These are phyloP conservation scores for Bombyx huttoni DNA, from an alignment of 2,888 invertebrate species.

Conservation along the genomic window DNA sequence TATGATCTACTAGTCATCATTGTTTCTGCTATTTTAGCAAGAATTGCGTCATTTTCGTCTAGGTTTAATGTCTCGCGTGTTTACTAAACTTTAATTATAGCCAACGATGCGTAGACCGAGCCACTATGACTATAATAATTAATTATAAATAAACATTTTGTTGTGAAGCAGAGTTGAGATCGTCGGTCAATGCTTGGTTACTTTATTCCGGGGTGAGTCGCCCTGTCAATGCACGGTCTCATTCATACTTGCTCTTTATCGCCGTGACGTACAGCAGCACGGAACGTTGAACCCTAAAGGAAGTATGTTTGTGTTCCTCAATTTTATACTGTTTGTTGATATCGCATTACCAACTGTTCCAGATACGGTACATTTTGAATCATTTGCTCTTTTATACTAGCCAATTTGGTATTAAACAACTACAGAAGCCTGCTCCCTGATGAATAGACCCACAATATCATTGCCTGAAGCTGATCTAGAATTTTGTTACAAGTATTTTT, in stretches of 20 bases:
- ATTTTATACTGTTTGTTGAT: conserved; percentile 38
- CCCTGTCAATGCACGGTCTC: conserved; percentile 57
- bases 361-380: conserved; percentile 3
- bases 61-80: too few relatives aligned
- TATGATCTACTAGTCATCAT: too few relatives aligned
- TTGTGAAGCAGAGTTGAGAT: conserved; percentile 10
- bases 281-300: conserved; percentile 67
- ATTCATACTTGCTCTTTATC: conserved; percentile 60
- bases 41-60: too few relatives aligned
- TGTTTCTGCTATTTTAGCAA: too few relatives aligned
- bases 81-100: too few relatives aligned
- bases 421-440: too few relatives aligned
- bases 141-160: conserved; percentile 8
- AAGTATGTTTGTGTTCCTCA: conserved; percentile 54
- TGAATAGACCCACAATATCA: too few relatives aligned
- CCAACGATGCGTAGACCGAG: too few relatives aligned
- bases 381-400: not conserved
- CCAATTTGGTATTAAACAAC: too few relatives aligned
- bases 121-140: too few relatives aligned
- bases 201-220: conserved; percentile 47
- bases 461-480: too few relatives aligned
- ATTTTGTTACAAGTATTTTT: too few relatives aligned
- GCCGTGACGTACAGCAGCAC: conserved; percentile 42
- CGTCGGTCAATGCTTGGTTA: conserved; percentile 18
- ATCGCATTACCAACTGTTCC: conserved; percentile 13